These are phyloP conservation scores for Aurelia aurita complex sp. Pacific DNA, from an alignment of 30 jellyfish, hydroid and myxozoan species.

Conservation along the genomic window DNA sequence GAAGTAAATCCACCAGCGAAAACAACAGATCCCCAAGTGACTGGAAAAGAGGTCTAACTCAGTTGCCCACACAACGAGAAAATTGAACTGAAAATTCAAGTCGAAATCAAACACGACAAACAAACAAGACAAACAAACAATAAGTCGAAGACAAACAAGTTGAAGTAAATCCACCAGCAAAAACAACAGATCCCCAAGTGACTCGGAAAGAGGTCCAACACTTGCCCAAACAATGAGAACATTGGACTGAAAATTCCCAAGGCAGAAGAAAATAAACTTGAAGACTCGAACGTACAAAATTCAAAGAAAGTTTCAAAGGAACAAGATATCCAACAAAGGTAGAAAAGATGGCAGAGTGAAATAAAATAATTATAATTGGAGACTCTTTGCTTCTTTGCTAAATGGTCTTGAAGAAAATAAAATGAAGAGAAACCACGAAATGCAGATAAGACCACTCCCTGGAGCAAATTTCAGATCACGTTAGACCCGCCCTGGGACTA, in stretches of 20 bases:
- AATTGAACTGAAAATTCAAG: too few species aligned
- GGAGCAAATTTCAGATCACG: background rate
- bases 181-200: too few species aligned
- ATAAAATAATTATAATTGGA: background rate
- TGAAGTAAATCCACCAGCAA: too few species aligned
- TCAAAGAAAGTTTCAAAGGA: background rate
- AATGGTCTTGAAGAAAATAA: background rate
- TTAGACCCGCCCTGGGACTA: background rate
- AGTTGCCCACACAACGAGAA: too few species aligned
- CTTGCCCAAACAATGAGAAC: constrained; percentile 9
- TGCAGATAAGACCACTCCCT: background rate
- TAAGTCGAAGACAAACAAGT: background rate
- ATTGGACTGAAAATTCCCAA: background rate
- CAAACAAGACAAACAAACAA: too few species aligned
- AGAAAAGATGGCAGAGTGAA: background rate
- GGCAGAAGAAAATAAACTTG: constrained; percentile 3
- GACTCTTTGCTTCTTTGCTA: background rate
- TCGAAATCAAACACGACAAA: too few species aligned
- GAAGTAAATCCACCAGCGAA: too few species aligned
- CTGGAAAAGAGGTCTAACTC: too few species aligned
- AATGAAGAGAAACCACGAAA: background rate
- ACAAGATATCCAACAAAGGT: background rate
- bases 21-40: too few species aligned
- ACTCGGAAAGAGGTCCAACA: background rate
- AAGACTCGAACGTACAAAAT: background rate